These are phyloP conservation scores for Elymnias hypermnestra DNA, from an alignment of 1,140 invertebrate genomes.

Conservation along the genomic window DNA sequence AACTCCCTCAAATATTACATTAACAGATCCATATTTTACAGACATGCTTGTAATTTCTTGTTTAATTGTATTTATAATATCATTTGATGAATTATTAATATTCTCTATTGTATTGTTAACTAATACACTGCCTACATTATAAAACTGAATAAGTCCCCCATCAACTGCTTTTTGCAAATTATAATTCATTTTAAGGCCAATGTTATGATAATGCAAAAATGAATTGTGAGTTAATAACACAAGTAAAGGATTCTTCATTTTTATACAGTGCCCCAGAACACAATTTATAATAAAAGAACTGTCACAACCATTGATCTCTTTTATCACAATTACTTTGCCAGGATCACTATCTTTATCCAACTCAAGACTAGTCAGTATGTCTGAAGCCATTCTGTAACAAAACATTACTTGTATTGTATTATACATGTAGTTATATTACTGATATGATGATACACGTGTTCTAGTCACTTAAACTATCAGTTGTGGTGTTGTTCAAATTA, in stretches of 20 bases:
- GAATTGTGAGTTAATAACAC: conserved; percentile 83
- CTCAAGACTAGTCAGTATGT: conserved; percentile 76
- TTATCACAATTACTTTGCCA: conserved; percentile 79
- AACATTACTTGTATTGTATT: background rate
- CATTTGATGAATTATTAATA: conserved; percentile 55
- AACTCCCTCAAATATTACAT: conserved; percentile 82
- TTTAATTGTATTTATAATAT: conserved; percentile 41
- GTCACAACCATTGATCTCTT: conserved; percentile 81
- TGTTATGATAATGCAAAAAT: conserved; percentile 82
- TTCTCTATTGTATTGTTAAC: conserved; percentile 76
- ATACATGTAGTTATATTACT: too few relatives aligned
- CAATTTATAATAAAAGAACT: conserved; percentile 82
- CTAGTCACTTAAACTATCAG: too few relatives aligned
- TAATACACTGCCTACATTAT: conserved; percentile 43
- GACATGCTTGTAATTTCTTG: conserved; percentile 35
- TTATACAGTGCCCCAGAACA: conserved; percentile 77
- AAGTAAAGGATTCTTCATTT: conserved; percentile 77
- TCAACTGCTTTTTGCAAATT: conserved; percentile 79
- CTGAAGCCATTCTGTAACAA: conserved; percentile 75
- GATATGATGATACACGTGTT: too few relatives aligned
- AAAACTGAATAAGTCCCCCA: conserved; percentile 73
- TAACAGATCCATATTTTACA: conserved; percentile 58
- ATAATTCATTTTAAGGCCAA: conserved; percentile 84
- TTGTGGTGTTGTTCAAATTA: too few relatives aligned
- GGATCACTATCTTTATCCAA: conserved; percentile 74